Conservation (phyloP, 2,797 vertebrate species). For the Pipistrellus pipistrellus region DNA sequence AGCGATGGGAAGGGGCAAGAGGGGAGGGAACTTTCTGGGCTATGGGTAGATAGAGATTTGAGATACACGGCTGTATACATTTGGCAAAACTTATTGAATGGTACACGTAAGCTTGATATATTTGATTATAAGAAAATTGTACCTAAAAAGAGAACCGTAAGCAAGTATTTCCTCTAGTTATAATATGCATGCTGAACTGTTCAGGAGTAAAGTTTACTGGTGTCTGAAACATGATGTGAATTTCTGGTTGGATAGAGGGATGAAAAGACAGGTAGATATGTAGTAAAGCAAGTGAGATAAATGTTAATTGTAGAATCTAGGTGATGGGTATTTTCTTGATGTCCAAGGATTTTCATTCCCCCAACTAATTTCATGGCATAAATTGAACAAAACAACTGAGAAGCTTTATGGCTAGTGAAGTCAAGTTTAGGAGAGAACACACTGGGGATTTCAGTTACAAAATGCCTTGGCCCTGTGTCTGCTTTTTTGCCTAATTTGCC, state of each 20-base stretch:
- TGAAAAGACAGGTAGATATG: neutral
- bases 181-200: neutral
- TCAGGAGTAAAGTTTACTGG: neutral
- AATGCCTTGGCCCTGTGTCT: neutral
- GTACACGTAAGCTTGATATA: slow-evolving; percentile 1
- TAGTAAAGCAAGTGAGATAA: slow-evolving; percentile 8
- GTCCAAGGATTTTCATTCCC: slow-evolving; percentile 20
- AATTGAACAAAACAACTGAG: neutral
- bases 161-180: neutral
- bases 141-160: neutral
- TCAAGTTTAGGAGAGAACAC: slow-evolving; percentile 16
- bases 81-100: neutral
- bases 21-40: neutral
- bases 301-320: neutral
- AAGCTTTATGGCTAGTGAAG: neutral
- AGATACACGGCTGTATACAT: neutral
- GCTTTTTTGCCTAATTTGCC: slow-evolving; percentile 30
- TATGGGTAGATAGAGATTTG: neutral
- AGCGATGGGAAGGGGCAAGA: neutral
- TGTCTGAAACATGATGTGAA: slow-evolving; percentile 25
- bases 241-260: neutral
- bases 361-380: slow-evolving; percentile 29
- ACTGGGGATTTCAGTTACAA: neutral
- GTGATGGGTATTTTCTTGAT: neutral
- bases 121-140: neutral